Percentiles rank a stretch among this genome's conserved stretches.
These are phyloP conservation scores for Zaprionus lineosus DNA, from an alignment of 2,888 invertebrate species.

Conservation along the genomic window DNA sequence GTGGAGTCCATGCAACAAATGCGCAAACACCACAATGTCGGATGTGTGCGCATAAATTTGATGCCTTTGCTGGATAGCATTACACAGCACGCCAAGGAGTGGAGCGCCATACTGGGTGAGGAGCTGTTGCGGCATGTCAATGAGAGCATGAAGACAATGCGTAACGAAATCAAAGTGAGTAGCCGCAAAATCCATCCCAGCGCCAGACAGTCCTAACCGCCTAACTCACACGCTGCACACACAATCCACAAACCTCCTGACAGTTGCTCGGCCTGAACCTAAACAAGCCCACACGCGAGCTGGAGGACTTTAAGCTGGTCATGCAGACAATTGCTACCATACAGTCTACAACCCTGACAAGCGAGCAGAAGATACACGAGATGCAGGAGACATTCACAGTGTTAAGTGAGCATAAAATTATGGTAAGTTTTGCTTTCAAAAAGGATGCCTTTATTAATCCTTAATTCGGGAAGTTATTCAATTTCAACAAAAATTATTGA, in stretches of 20 bases:
- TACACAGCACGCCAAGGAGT: constrained; percentile 89
- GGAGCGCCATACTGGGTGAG: constrained; percentile 89
- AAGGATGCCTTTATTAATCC: too few relatives aligned
- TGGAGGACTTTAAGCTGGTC: constrained; percentile 92
- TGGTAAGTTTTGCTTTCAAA: constrained; percentile 83
- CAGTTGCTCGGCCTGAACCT: constrained; percentile 86
- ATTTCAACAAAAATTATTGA: too few relatives aligned
- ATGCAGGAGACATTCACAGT: constrained; percentile 91
- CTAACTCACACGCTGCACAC: background rate
- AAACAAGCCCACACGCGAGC: constrained; percentile 89
- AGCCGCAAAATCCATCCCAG: constrained; percentile 9
- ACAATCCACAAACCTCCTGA: constrained; percentile 7
- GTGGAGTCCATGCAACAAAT: constrained; percentile 86
- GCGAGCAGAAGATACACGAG: constrained; percentile 89
- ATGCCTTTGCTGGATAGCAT: constrained; percentile 88
- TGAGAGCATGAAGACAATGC: constrained; percentile 87
- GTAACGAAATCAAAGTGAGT: constrained; percentile 87
- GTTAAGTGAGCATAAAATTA: constrained; percentile 88
- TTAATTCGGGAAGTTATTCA: too few relatives aligned
- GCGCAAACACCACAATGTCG: constrained; percentile 86
- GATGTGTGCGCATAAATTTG: constrained; percentile 89
- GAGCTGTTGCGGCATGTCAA: constrained; percentile 87
- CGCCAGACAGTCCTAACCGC: background rate
- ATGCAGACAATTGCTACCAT: constrained; percentile 92
- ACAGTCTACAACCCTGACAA: constrained; percentile 89